A percentile compares a stretch with the other conserved stretches of the same genome.
Evolutionary conservation across 2,888 invertebrate species (phyloP).

Genomic region (Dioctria linearis): DNA sequence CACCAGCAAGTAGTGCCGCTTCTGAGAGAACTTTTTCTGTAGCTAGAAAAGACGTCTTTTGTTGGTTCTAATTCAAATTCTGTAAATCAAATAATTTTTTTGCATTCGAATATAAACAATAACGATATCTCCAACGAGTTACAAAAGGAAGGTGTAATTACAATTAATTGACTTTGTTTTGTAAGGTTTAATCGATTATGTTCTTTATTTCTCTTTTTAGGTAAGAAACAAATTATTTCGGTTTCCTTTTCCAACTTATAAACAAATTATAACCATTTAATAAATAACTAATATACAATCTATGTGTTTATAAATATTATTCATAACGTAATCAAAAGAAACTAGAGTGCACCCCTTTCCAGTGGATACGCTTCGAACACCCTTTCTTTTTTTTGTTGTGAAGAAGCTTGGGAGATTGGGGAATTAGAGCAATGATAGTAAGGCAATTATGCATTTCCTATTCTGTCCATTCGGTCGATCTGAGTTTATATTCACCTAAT

Average conservation of each 20-base stretch:
- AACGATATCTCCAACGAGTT: conserved; percentile 2
- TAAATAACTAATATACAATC: too few species aligned
- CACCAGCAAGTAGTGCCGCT: conserved; percentile 55
- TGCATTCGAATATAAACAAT: conserved; percentile 49
- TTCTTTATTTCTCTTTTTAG: neutral
- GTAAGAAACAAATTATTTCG: neutral
- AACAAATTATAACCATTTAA: too few species aligned
- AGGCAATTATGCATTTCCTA: too few species aligned
- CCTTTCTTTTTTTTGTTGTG: neutral
- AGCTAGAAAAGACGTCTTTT: conserved; percentile 52
- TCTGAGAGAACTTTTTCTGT: conserved; percentile 55
- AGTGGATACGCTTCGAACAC: neutral
- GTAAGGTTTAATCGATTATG: conserved; percentile 4
- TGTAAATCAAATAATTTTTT: conserved; percentile 57
- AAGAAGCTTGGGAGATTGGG: too few species aligned
- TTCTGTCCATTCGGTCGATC: too few species aligned
- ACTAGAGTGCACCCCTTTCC: neutral
- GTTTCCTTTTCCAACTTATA: neutral
- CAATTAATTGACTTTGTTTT: neutral
- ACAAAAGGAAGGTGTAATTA: neutral
- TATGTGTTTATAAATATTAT: too few species aligned
- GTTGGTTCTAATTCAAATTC: conserved; percentile 35
- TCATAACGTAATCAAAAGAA: neutral
- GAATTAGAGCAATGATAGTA: too few species aligned
- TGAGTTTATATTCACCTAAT: too few species aligned